phyloP scores from a whole-genome alignment of 2,797 vertebrate species.

The Lagorchestes hirsutus region DNA sequence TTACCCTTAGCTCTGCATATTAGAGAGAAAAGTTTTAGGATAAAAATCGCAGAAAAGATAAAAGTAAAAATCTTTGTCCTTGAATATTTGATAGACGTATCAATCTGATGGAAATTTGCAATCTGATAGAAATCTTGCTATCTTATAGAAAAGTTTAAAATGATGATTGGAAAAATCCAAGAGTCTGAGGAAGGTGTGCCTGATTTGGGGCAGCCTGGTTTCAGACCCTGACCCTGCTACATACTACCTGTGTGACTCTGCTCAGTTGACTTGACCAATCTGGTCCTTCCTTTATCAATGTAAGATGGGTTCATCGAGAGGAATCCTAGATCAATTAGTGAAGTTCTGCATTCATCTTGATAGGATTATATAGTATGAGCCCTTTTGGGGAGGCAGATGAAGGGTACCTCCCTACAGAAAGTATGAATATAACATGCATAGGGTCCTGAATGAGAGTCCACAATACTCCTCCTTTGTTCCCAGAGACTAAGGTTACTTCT shows the following conservation, averaged over 20 bases:
- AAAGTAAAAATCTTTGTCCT: background rate
- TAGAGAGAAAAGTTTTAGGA: background rate
- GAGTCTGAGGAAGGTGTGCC: background rate
- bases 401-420: background rate
- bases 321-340: background rate
- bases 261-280: background rate
- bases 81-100: background rate
- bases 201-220: background rate
- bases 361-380: background rate
- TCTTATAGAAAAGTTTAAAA: background rate
- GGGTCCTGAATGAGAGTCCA: background rate
- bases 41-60: background rate
- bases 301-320: background rate
- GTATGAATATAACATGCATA: background rate
- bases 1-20: background rate
- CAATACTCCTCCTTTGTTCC: background rate
- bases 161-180: background rate
- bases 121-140: background rate
- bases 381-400: no score
- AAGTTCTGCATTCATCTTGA: background rate
- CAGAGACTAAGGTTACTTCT: background rate
- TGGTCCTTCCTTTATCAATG: background rate
- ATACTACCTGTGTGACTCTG: background rate
- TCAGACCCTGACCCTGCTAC: background rate
- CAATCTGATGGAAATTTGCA: background rate